Evolutionary conservation across 2,888 invertebrate species (phyloP), one percentile per base, ranked within the genome.

Genomic region (Agriopis leucophaearia): DNA sequence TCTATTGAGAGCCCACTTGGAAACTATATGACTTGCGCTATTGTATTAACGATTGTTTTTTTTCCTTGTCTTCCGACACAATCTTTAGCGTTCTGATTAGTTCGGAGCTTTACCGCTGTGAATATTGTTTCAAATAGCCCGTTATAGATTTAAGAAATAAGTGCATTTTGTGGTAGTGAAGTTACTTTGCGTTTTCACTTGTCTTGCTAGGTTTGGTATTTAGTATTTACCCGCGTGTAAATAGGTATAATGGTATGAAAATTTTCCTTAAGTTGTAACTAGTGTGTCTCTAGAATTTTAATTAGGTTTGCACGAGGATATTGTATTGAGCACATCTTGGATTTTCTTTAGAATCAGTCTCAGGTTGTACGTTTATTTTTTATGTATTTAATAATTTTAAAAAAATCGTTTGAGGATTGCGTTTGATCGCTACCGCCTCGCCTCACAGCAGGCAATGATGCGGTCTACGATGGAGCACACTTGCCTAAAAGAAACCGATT

Each of bases 11-110:
- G 84, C 83, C 86, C 83, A 82, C 84, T 83, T 87, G 84, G 87
- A 88, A 87, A 89, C 88, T 87, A 85, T 92, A 91, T 94, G 94
- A 94, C 94, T 94, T 93, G 94, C 93, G 84, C 81, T 92, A 91
- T 92, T 90, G 85, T 90, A 83, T 87, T 88, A 60, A 86, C 90
- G 88, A 91, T 92, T 91, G 89, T 91, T 91, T 91, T 87, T 91
- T 91, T 88, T 84, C 84, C 90, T 93, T 92, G 92, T 92, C 92
- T 92, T 83, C 84, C 88, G 85, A 92, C 93, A 93, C 93, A 92
- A 93, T 93, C 93, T 93, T 93, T 91, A 92, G 86, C 89, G 89
- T 91, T 92, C 91, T 91, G 92, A 93, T 93, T 92, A 92, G 88
- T 90, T 88, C 77, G 81, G 86, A 88, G 90, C 90, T 90, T 89